Evolutionary conservation across 2,888 invertebrate species (phyloP).

Genomic region (Calephelis perditalis): DNA sequence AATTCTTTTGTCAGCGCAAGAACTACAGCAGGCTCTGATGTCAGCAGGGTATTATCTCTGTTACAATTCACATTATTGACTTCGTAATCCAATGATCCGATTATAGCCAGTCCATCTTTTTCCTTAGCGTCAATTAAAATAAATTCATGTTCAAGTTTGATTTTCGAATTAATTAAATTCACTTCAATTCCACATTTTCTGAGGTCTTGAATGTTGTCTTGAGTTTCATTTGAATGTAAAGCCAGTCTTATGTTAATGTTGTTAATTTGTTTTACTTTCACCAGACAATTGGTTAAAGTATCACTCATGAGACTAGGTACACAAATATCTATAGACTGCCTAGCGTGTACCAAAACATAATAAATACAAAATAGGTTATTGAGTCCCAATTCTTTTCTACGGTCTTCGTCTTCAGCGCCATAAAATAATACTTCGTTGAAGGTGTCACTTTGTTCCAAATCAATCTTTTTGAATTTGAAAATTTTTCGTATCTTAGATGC

Average conservation of each 20-base stretch:
- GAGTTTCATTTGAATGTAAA: constrained; percentile 43
- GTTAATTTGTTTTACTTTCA: constrained; percentile 39
- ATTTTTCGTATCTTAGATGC: constrained; percentile 18
- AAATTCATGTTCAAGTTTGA: constrained; percentile 51
- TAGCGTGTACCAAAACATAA: constrained; percentile 48
- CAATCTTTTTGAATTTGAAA: constrained; percentile 9
- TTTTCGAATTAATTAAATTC: constrained; percentile 40
- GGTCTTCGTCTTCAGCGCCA: constrained; percentile 41
- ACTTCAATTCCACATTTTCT: constrained; percentile 45
- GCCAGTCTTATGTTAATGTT: constrained; percentile 42
- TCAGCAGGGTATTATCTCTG: constrained; percentile 46
- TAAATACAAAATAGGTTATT: constrained; percentile 52
- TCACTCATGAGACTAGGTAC: constrained; percentile 47
- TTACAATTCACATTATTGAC: constrained; percentile 41
- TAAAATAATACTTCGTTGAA: constrained; percentile 52
- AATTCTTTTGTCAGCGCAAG: constrained; percentile 47
- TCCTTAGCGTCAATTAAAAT: constrained; percentile 45
- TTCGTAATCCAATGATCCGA: constrained; percentile 51
- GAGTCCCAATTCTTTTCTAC: constrained; percentile 40
- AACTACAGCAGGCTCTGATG: constrained; percentile 43
- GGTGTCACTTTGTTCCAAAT: constrained; percentile 29
- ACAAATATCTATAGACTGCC: constrained; percentile 48
- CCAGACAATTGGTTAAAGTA: constrained; percentile 44
- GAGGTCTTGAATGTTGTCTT: constrained; percentile 37
- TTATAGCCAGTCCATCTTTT: constrained; percentile 44